Evolutionary conservation across 2,113 vertebrate species (phyloP).

Genomic region (Semicossyphus pulcher): DNA sequence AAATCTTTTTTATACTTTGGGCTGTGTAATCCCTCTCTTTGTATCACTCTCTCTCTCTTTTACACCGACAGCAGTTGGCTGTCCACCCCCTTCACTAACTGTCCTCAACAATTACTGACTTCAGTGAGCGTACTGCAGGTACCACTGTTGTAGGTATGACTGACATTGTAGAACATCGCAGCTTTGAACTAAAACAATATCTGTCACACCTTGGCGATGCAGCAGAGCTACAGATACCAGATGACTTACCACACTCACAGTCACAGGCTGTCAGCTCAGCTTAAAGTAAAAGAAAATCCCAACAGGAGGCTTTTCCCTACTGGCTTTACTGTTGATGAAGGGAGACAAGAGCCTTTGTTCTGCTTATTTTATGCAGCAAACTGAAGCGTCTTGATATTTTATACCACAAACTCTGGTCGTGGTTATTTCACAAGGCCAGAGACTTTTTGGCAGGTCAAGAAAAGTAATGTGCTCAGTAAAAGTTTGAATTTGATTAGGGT

Average conservation of each 20-base stretch:
- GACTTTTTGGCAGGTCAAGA: neutral
- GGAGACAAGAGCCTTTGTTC: constrained; percentile 19
- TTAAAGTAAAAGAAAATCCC: constrained; percentile 10
- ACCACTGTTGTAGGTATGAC: constrained; percentile 29
- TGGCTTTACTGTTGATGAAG: constrained; percentile 14
- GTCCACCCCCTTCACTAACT: constrained; percentile 21
- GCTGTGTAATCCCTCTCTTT: constrained; percentile 11
- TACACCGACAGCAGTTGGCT: constrained; percentile 8
- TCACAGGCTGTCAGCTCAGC: constrained; percentile 37
- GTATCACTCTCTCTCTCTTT: neutral
- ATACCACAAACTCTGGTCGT: constrained; percentile 9
- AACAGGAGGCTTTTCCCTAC: constrained; percentile 28
- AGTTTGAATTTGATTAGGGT: neutral
- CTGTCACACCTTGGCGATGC: constrained; percentile 38
- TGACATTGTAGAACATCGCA: constrained; percentile 42
- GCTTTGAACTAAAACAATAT: constrained; percentile 65
- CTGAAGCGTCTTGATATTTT: constrained; percentile 4
- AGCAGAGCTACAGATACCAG: constrained; percentile 28
- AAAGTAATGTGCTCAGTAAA: neutral
- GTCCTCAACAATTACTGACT: constrained; percentile 26
- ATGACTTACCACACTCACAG: constrained; percentile 41
- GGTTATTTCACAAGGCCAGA: neutral
- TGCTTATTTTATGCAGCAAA: constrained; percentile 2
- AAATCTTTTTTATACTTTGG: constrained; percentile 20
- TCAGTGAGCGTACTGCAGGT: constrained; percentile 17